These are phyloP conservation scores for Scolanthus callimorphus DNA, from an alignment of 92 coral and sea anemone species.

Conservation along the genomic window DNA sequence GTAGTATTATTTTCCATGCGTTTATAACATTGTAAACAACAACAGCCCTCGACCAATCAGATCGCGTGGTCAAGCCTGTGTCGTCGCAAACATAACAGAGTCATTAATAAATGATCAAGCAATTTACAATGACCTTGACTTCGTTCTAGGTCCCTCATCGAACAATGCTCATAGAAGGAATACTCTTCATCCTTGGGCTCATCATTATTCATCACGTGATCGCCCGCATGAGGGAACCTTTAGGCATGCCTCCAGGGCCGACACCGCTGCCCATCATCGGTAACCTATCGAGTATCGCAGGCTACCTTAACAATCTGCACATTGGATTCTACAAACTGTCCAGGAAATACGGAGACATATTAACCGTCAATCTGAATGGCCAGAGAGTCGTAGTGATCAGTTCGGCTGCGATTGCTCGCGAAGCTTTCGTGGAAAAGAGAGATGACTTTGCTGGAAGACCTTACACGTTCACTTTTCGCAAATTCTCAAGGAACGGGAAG, in stretches of 20 bases:
- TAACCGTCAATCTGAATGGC: slow-evolving; percentile 42
- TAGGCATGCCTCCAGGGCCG: too few relatives aligned
- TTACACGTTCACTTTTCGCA: slow-evolving; percentile 20
- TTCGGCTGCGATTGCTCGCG: slow-evolving; percentile 41
- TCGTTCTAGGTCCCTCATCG: too few relatives aligned
- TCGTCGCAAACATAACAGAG: too few relatives aligned
- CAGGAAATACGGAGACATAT: slow-evolving; percentile 38
- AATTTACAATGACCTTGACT: too few relatives aligned
- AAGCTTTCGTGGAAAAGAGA: slow-evolving; percentile 44
- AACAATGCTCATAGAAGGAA: slow-evolving; percentile 11
- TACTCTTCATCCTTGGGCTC: slow-evolving; percentile 5
- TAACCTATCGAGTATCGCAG: slow-evolving; percentile 6
- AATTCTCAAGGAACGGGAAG: slow-evolving; percentile 37
- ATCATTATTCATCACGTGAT: too few relatives aligned
- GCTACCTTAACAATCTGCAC: slow-evolving; percentile 20
- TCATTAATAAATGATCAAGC: too few relatives aligned
- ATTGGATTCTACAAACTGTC: slow-evolving; percentile 34
- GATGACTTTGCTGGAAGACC: slow-evolving; percentile 63
- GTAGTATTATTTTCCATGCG: too few relatives aligned
- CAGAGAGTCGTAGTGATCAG: slow-evolving; percentile 31
- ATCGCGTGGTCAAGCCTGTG: too few relatives aligned
- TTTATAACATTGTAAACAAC: too few relatives aligned
- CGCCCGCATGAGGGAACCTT: slow-evolving; percentile 25
- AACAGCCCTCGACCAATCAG: too few relatives aligned
- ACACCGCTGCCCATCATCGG: slow-evolving; percentile 21